Base-by-base conservation (phyloP, 2,888 invertebrate genomes). In the Amblyjoppa proteus region DNA sequence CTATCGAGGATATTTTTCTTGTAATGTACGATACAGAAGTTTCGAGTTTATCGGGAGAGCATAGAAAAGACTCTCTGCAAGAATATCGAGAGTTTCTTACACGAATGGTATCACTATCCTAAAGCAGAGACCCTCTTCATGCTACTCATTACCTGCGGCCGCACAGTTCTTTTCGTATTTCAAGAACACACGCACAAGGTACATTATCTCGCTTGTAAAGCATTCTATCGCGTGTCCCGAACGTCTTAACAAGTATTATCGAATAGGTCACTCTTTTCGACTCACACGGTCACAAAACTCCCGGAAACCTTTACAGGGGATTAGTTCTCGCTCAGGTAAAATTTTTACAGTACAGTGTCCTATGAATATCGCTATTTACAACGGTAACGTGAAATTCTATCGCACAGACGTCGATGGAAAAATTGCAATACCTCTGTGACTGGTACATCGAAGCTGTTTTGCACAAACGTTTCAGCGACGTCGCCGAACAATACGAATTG, bases 131-230 rank as follows among this genome's bases (percentile, higher is more conserved):
- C 95, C 88, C 91, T 95, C 66, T 95, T 94, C 88, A 94, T 95
- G 90, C 91, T 95, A 34, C 91, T 95, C 9, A 95, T 95, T 61
- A 94, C 95, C 5, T 95, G 95, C 84, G 94, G 95, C 53, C 93
- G 95, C 86, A 95, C 95, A 68, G 94, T 95, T 16, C 89, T 95
- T 56, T 95, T 95, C 66, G 93, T 95, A 87, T 94, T 95, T 87
- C 95, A 95, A 91, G 91, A 94, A 79, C 88, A 91, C 85, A 92
- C 93, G 11, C 92, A 93, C 85, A 94, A 90, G 89, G 93, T 93
- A 89, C 69, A 58, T 7, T 9, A 5, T 61, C 13, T 25, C 11
- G 25, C 9, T 41, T 41, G 9, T 41, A 0, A 41, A 41, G 41
- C 41, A 5, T 41, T 41, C 41, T 11, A 41, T 11, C 7, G 11